These are phyloP conservation scores for Gavialis gangeticus DNA, from an alignment of 2,113 vertebrate genomes.

Conservation along the genomic window DNA sequence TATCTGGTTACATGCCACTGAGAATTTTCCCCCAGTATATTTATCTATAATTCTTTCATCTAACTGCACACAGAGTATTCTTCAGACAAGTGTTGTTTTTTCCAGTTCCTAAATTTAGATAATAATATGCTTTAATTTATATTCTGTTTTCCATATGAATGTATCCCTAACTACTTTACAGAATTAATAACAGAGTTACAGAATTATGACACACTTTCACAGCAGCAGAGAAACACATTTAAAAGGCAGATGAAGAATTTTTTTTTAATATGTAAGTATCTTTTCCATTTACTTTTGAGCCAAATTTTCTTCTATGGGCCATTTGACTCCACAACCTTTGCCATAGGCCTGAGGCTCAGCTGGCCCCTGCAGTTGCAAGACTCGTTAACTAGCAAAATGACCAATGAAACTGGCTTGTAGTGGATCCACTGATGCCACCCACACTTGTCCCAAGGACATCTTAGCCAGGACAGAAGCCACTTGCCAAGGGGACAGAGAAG, in stretches of 20 bases:
- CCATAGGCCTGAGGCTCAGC: not conserved
- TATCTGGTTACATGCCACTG: not conserved
- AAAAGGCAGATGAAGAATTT: not conserved
- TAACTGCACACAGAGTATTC: not conserved
- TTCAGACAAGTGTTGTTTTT: not conserved
- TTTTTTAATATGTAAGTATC: constrained; percentile 21
- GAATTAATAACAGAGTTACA: not conserved
- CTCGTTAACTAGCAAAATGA: not conserved
- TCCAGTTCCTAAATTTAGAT: not conserved
- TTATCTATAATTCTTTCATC: not conserved
- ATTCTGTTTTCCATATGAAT: not conserved
- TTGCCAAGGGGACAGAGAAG: constrained; percentile 2
- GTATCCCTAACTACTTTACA: not conserved
- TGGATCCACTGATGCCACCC: fast-evolving
- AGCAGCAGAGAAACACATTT: not conserved
- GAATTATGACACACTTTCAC: fast-evolving
- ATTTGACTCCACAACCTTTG: not conserved
- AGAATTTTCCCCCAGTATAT: not conserved
- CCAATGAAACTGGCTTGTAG: constrained; percentile 25
- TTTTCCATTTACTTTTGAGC: not conserved
- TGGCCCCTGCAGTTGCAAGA: not conserved
- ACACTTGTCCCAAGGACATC: not conserved
- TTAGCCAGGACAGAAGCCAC: not conserved
- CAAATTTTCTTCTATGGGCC: not conserved
- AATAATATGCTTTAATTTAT: not conserved